A percentile compares a stretch with the other conserved stretches of the same genome.
phyloP scores from a whole-genome alignment of 2,888 invertebrate genomes.

The Meiosimyza decipiens region DNA sequence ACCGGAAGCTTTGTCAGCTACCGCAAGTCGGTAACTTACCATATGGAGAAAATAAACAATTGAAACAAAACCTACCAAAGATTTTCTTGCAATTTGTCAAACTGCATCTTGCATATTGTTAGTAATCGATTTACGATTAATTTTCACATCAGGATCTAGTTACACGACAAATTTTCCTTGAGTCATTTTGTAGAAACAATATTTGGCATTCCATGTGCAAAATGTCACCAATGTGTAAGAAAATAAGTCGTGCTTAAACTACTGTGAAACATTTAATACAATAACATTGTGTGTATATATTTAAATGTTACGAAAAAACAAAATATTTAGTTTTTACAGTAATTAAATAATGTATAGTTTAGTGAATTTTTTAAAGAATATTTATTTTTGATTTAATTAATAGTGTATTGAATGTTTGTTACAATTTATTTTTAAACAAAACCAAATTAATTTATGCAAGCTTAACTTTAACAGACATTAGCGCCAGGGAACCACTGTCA shows the following conservation, averaged over 20 bases:
- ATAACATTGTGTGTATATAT: constrained; percentile 8
- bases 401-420: constrained; percentile 25
- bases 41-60: not conserved
- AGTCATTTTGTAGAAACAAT: constrained; percentile 14
- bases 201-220: constrained; percentile 33
- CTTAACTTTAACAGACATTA: not conserved
- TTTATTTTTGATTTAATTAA: constrained; percentile 27
- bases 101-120: constrained; percentile 3
- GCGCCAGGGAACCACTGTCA: constrained; percentile 3
- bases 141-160: not conserved
- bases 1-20: not conserved
- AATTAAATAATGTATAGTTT: constrained; percentile 17
- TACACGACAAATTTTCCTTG: constrained; percentile 7
- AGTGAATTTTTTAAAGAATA: constrained; percentile 22
- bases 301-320: constrained; percentile 1
- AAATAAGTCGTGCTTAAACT: constrained; percentile 27
- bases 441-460: constrained; percentile 11
- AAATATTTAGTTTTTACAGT: constrained; percentile 19
- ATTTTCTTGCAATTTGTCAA: constrained; percentile 22
- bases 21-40: not conserved
- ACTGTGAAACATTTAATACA: constrained; percentile 17
- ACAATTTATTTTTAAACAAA: constrained; percentile 14
- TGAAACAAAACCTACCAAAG: constrained; percentile 22
- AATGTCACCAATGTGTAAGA: constrained; percentile 26
- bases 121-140: not conserved